Conservation (phyloP, 1,140 invertebrate species). For the Schlechtendalia chinensis region DNA sequence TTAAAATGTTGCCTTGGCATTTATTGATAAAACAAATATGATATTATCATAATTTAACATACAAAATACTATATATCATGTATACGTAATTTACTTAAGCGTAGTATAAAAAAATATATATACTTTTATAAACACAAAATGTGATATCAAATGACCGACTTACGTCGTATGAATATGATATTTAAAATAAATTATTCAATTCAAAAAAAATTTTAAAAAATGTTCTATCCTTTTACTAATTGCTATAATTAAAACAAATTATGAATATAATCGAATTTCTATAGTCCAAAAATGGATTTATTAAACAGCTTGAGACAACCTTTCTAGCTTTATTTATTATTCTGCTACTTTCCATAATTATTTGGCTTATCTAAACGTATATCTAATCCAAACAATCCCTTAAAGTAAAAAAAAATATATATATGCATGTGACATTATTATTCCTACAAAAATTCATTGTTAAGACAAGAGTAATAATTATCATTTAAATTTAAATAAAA, state of each 20-base stretch:
- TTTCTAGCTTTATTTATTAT: neutral
- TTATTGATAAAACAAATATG: no score
- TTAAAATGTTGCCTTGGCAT: no score
- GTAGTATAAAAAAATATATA: no score
- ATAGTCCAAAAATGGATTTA: neutral
- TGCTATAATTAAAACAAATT: neutral
- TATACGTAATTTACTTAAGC: no score
- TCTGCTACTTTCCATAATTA: neutral
- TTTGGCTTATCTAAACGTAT: neutral
- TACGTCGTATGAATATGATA: no score
- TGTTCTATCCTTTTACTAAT: no score
- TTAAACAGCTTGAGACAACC: neutral
- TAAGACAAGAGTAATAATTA: neutral
- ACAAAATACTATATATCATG: no score
- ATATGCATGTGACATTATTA: neutral
- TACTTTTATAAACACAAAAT: no score
- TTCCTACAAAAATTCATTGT: neutral
- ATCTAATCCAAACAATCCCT: neutral
- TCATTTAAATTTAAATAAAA: neutral
- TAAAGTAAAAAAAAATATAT: neutral
- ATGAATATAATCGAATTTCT: neutral
- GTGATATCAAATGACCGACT: no score
- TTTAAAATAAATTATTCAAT: no score
- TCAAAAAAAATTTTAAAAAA: no score
- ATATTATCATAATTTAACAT: no score